These are phyloP conservation scores for Calliopum simillimum DNA, from an alignment of 2,888 invertebrate genomes.

Conservation along the genomic window DNA sequence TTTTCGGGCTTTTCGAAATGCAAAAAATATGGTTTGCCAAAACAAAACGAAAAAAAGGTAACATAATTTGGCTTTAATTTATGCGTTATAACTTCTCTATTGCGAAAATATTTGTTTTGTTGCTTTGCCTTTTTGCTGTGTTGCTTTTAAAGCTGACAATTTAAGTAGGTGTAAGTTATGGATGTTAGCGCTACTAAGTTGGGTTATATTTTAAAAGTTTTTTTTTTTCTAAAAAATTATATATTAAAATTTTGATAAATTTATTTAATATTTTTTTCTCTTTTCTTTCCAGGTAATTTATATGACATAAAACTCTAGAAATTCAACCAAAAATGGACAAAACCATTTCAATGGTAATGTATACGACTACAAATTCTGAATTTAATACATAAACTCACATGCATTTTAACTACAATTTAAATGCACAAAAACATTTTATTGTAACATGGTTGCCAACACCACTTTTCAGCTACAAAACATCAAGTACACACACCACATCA, in stretches of 20 bases:
- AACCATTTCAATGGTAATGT: conserved; percentile 12
- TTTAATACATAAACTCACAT: not conserved
- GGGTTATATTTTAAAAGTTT: too few relatives aligned
- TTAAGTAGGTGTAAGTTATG: too few relatives aligned
- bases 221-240: too few relatives aligned
- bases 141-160: too few relatives aligned
- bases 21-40: too few relatives aligned
- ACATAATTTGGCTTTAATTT: too few relatives aligned
- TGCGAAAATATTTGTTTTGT: too few relatives aligned
- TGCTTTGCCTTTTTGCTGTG: too few relatives aligned
- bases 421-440: not conserved
- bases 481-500: not conserved
- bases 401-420: not conserved
- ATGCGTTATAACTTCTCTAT: too few relatives aligned
- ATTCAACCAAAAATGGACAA: not conserved
- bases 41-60: too few relatives aligned
- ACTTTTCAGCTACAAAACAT: not conserved
- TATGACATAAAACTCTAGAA: not conserved
- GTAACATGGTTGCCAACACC: not conserved
- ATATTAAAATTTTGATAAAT: not conserved
- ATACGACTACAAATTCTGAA: not conserved
- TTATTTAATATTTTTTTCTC: not conserved
- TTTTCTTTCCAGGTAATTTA: conserved; percentile 16
- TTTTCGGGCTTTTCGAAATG: too few relatives aligned
- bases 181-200: too few relatives aligned